These are phyloP conservation scores for Geococcyx californianus DNA, from an alignment of 2,113 vertebrate species.

Conservation along the genomic window DNA sequence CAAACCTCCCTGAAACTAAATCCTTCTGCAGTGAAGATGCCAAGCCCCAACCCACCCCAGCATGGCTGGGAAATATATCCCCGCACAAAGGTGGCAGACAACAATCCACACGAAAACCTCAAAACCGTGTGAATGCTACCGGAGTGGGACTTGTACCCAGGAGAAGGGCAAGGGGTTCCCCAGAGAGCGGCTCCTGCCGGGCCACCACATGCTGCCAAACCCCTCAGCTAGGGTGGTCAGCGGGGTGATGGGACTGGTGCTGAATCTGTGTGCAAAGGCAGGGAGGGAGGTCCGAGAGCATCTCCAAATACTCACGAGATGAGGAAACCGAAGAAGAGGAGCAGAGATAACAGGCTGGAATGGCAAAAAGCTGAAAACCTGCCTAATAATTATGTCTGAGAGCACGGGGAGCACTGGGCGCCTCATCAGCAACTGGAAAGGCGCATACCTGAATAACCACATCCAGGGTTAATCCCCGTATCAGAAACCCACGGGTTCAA, in stretches of 20 bases:
- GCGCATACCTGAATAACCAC: background rate
- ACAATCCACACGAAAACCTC: background rate
- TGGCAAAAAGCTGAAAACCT: background rate
- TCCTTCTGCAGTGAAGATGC: background rate
- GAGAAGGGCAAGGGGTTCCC: too few relatives aligned
- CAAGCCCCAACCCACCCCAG: background rate
- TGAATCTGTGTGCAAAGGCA: background rate
- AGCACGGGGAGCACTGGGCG: background rate
- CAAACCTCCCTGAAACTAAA: fast-evolving
- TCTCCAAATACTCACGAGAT: background rate
- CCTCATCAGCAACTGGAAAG: background rate
- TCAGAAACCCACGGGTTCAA: background rate
- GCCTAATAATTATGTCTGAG: background rate
- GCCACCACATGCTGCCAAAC: background rate
- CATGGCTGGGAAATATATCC: background rate
- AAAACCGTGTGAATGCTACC: background rate
- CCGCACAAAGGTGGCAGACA: fast-evolving
- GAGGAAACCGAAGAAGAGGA: background rate
- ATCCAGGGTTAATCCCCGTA: background rate
- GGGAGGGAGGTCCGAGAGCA: background rate
- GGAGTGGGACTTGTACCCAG: background rate
- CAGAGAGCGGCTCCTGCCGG: background rate
- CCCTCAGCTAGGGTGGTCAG: background rate
- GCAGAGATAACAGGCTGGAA: background rate
- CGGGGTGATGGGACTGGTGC: background rate